Evolutionary conservation across 2,113 vertebrate species (phyloP).

Genomic region (Proteles cristata): DNA sequence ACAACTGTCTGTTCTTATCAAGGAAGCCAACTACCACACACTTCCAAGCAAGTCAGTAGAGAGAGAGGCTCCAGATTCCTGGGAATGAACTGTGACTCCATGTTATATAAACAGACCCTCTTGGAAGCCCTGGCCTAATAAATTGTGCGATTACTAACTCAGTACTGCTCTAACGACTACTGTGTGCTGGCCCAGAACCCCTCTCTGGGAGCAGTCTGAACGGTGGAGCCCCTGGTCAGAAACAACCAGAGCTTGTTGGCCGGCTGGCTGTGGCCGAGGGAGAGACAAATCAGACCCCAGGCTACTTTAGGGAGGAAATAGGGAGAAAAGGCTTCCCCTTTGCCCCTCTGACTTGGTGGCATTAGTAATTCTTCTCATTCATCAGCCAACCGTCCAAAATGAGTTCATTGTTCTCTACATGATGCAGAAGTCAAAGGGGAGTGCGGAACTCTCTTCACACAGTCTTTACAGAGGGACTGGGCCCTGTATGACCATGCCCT

Average conservation of each 20-base stretch:
- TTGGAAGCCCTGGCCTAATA: constrained; percentile 44
- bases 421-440: neutral
- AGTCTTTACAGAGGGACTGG: neutral
- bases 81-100: constrained; percentile 67
- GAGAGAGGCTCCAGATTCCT: constrained; percentile 59
- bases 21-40: neutral
- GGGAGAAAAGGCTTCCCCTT: neutral
- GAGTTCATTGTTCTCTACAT: neutral
- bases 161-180: neutral
- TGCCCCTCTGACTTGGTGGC: neutral
- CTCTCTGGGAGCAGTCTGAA: neutral
- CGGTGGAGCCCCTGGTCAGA: neutral
- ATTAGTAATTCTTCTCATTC: neutral
- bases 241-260: neutral
- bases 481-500: neutral
- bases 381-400: neutral
- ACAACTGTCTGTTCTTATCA: neutral
- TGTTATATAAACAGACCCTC: neutral
- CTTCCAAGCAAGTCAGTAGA: neutral
- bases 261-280: neutral
- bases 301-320: neutral
- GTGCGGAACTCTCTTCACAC: neutral
- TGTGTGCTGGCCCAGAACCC: neutral
- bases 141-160: neutral
- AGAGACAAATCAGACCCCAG: neutral